phyloP scores from a whole-genome alignment of 1,140 invertebrate species.

The Orius insidiosus region DNA sequence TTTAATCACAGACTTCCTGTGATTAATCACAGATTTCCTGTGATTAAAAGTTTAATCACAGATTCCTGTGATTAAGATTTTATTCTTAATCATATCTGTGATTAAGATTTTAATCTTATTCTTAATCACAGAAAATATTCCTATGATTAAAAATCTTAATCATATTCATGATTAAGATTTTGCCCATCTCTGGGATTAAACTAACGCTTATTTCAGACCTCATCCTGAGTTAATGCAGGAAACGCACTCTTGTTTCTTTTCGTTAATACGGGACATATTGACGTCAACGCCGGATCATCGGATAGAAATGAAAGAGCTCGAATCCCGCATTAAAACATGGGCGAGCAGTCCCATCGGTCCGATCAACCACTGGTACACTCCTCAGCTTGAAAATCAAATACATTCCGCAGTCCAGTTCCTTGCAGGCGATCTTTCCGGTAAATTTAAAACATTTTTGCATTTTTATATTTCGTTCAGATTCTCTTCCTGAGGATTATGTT shows the following conservation, averaged over 20 bases:
- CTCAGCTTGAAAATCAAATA: slow-evolving; percentile 50
- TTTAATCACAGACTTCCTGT: too few relatives aligned
- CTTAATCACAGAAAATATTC: too few relatives aligned
- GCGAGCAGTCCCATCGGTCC: slow-evolving; percentile 62
- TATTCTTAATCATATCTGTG: too few relatives aligned
- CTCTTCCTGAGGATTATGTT: slow-evolving; percentile 74
- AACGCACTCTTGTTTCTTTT: slow-evolving; percentile 66
- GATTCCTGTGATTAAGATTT: too few relatives aligned
- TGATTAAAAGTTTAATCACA: too few relatives aligned
- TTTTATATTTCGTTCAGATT: slow-evolving; percentile 25
- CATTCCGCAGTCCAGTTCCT: slow-evolving; percentile 71
- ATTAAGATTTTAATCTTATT: too few relatives aligned
- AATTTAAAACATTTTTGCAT: background rate
- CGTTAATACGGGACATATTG: slow-evolving; percentile 61
- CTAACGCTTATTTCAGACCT: slow-evolving; percentile 20
- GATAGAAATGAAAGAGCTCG: slow-evolving; percentile 52
- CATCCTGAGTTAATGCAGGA: slow-evolving; percentile 43
- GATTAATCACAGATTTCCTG: too few relatives aligned
- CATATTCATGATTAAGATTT: too few relatives aligned
- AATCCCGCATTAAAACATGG: slow-evolving; percentile 59
- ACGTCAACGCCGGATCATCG: slow-evolving; percentile 65
- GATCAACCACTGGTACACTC: slow-evolving; percentile 60
- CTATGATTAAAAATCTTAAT: too few relatives aligned
- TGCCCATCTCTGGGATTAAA: too few relatives aligned
- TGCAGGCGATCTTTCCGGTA: slow-evolving; percentile 61